Base-by-base conservation (phyloP, 2,797 vertebrate genomes). In the Micromesistius poutassou region DNA sequence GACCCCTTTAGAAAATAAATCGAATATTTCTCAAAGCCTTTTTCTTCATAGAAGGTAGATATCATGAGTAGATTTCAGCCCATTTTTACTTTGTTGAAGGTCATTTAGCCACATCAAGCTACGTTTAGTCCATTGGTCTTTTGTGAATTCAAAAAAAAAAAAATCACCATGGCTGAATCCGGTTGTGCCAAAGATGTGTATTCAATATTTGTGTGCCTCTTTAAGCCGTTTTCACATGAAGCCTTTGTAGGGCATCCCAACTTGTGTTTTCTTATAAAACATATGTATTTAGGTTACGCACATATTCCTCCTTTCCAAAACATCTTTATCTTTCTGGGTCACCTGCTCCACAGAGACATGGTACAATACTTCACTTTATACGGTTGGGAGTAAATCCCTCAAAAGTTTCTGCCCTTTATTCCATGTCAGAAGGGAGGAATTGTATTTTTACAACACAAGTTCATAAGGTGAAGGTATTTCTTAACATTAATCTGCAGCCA, bases 241-340 rank as follows among this genome's bases (percentile, higher is more conserved):
- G n/a, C 55, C 46, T 55, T 55, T 55, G 14, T 25, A 62, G 55
- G 55, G n/a, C 55, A 62, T 62, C 55, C 55, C 55, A 62, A 25
- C 55, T 22, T 22, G 22, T 55, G 50, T 55, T 55, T 19, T 55
- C 22, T 55, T 55, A 50, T 50, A 50, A 16, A 50, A 19, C 22
- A 62, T 33, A 33, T 68, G 25, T 28, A 68, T 68, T 68, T 68
- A 68, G 62, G 62, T 68, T 68, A 68, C 25, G 10, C 25, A 10
- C 62, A 68, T 68, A 68, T 28, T 68, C 25, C 62, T 28, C 62
- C 62, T 68, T 68, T 68, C 62, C 62, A 28, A 68, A 68, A 68
- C 62, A 68, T 10, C 55, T 62, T 28, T 28, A 62, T 62, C 62
- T 68, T 68, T 68, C 62, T 28, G 62, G 62, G 62, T 68, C 62